These are phyloP conservation scores for Chiroxiphia lanceolata DNA, from an alignment of 2,797 vertebrate species.

Conservation along the genomic window DNA sequence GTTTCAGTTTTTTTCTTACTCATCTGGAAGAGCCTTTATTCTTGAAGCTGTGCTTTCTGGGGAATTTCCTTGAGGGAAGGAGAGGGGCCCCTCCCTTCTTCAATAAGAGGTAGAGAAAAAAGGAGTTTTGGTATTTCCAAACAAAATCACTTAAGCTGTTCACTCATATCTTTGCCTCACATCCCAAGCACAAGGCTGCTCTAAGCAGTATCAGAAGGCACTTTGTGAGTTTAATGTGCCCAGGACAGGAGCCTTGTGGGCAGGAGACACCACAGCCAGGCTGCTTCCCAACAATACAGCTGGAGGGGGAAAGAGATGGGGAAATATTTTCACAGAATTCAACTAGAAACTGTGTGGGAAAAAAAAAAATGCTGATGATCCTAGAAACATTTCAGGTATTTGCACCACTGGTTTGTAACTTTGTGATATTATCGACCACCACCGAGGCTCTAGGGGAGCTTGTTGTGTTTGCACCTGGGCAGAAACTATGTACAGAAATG, in stretches of 20 bases:
- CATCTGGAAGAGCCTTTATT: not conserved
- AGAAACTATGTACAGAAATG: not conserved
- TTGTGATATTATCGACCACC: not conserved
- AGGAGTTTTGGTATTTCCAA: not conserved
- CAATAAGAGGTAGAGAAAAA: not conserved
- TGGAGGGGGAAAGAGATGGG: not conserved
- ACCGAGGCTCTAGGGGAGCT: rapidly evolving
- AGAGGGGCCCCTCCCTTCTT: not conserved
- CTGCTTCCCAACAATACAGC: not conserved
- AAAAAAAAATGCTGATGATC: not conserved
- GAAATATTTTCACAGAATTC: not conserved
- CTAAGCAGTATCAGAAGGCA: not conserved
- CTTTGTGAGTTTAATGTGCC: not conserved
- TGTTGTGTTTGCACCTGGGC: not conserved
- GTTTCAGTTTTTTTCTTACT: not conserved
- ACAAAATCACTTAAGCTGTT: not conserved
- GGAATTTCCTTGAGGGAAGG: not conserved
- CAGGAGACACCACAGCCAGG: not conserved
- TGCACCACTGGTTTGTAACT: rapidly evolving
- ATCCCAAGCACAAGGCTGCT: not conserved
- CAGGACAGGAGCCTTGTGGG: not conserved
- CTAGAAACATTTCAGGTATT: not conserved
- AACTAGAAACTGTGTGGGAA: rapidly evolving
- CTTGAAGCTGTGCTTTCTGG: not conserved
- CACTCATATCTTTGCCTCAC: not conserved